Evolutionary conservation across 2,797 vertebrate species (phyloP).

Genomic region (Sarcoramphus papa): DNA sequence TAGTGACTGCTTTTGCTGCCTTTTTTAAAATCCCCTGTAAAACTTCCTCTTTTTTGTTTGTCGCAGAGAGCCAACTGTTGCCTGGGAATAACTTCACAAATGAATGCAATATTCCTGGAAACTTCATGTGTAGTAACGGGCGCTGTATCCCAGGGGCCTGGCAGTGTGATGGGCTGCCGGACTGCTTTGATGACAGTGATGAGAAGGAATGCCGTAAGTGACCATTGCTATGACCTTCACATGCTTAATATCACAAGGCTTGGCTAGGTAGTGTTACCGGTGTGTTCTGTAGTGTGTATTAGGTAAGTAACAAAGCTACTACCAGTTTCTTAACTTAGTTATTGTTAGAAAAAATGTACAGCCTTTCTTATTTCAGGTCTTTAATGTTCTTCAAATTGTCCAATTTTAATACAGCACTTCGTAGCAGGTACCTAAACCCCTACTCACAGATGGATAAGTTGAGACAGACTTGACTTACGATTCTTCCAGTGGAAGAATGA

Average conservation of each 20-base stretch:
- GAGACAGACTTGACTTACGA: not conserved
- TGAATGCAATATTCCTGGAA: conserved; percentile 95
- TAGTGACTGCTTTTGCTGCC: not conserved
- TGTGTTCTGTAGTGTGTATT: not conserved
- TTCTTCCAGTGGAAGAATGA: not conserved
- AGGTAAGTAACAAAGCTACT: not conserved
- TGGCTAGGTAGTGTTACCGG: not conserved
- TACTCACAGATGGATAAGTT: not conserved
- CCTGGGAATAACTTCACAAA: conserved; percentile 94
- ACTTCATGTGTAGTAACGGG: conserved; percentile 94
- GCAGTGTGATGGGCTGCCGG: conserved; percentile 90
- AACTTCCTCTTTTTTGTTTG: conserved; percentile 2
- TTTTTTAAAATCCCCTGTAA: not conserved
- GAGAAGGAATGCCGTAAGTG: conserved; percentile 96
- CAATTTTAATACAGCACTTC: not conserved
- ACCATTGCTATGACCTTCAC: not conserved
- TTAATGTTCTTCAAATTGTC: not conserved
- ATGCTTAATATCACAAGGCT: not conserved
- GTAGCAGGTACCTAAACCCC: not conserved
- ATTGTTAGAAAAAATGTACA: not conserved
- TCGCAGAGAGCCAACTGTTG: conserved; percentile 88
- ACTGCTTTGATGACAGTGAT: conserved; percentile 94
- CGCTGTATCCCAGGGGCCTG: conserved; percentile 89
- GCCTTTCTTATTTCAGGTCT: not conserved
- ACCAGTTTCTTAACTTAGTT: not conserved